phyloP scores from a whole-genome alignment of 2,888 invertebrate genomes.

The Aspidiotus destructor region DNA sequence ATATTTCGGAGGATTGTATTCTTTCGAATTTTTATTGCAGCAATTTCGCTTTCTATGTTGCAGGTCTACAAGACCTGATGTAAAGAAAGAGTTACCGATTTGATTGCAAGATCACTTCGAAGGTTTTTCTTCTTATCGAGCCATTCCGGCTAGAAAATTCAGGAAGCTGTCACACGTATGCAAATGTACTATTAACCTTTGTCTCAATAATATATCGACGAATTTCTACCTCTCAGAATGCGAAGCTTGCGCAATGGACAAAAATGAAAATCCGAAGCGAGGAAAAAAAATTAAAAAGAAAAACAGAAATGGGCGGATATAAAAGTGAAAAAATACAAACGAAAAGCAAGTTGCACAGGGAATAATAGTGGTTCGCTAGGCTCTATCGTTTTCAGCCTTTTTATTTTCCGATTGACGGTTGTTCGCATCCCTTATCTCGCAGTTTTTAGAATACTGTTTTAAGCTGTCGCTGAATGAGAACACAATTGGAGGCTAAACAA shows the following conservation, averaged over 20 bases:
- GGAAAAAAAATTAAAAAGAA: background rate
- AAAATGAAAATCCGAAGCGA: background rate
- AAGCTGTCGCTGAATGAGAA: constrained; percentile 29
- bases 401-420: constrained; percentile 21
- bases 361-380: constrained; percentile 21
- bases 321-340: constrained; percentile 21
- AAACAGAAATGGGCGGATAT: constrained; percentile 15
- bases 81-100: too few species aligned
- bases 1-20: too few species aligned
- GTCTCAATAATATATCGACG: background rate
- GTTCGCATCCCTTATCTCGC: constrained; percentile 17
- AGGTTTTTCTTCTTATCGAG: too few species aligned
- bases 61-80: too few species aligned
- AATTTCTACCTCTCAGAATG: background rate
- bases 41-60: too few species aligned
- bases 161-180: too few species aligned
- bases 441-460: constrained; percentile 26
- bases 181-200: too few species aligned
- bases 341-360: constrained; percentile 23
- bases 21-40: too few species aligned
- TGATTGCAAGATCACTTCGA: too few species aligned
- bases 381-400: constrained; percentile 28
- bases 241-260: too few species aligned
- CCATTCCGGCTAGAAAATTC: too few species aligned
- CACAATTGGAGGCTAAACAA: constrained; percentile 31